Percentiles rank a stretch among this genome's conserved stretches.
Conservation (phyloP, 1,140 invertebrate genomes). For the Bombus fervidus region DNA sequence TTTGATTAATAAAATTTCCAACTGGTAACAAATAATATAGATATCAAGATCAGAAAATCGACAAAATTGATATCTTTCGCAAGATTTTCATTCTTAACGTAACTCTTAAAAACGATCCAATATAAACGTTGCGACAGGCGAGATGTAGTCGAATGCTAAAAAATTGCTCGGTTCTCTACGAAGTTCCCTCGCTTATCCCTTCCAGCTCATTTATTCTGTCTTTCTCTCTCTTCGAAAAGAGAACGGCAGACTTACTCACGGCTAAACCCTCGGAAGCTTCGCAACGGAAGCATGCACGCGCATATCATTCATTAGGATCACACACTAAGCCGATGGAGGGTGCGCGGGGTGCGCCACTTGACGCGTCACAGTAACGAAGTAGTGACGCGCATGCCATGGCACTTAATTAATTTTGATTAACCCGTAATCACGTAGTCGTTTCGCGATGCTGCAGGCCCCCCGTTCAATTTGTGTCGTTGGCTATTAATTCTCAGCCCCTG, state of each 20-base stretch:
- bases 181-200: conserved; percentile 51
- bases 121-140: neutral
- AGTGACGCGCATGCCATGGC: conserved; percentile 80
- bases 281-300: conserved; percentile 73
- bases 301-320: conserved; percentile 80
- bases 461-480: conserved; percentile 79
- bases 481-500: conserved; percentile 77
- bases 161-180: neutral
- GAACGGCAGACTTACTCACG: conserved; percentile 46
- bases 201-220: conserved; percentile 55
- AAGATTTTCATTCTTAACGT: neutral
- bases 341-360: conserved; percentile 74
- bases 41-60: too few species aligned
- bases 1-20: neutral
- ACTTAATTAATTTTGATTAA: conserved; percentile 83
- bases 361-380: conserved; percentile 82
- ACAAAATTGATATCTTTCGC: neutral
- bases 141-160: neutral
- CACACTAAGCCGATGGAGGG: conserved; percentile 50
- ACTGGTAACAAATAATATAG: neutral
- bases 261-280: conserved; percentile 59
- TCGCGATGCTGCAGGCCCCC: conserved; percentile 73
- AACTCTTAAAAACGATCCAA: neutral
- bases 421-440: conserved; percentile 82
- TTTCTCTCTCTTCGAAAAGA: neutral